Evolutionary conservation across 2,113 vertebrate genomes (phyloP), one percentile per base, ranked within the genome.

Genomic region (Jaculus jaculus): DNA sequence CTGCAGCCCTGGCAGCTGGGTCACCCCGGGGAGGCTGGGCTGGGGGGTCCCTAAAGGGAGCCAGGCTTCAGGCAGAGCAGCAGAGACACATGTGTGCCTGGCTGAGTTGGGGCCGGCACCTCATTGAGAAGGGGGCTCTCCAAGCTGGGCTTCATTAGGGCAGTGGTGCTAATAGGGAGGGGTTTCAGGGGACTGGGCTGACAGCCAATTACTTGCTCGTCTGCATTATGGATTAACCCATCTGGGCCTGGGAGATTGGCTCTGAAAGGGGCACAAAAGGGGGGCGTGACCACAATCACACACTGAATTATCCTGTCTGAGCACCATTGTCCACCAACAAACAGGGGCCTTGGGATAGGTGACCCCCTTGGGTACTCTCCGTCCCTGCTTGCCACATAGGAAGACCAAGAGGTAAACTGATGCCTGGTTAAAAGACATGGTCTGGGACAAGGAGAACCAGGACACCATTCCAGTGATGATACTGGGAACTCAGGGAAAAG

Each of bases 151-250:
- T 98, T 99, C 99, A 99, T 99, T 99, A 99, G 98, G 98, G 96
- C 96, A 97, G 98, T 98, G 98, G 98, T 97, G 97, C 98, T 99
- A 99, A 99, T 98, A 98, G 98, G 98, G 98, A 98, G 94, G 98
- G 98, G 98, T 97, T 97, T 95, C 96, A 90, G 98, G 97, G 97
- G 98, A 96, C 96, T 77, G 96, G 90, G 98, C 98, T 98, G 98
- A 98, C 98, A 98, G 96, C 98, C 97, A 98, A 97, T 98, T 99
- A 98, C 98, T 98, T 98, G 98, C 98, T 98, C 98, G 92, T 98
- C 98, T 99, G 98, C 99, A 99, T 99, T 99, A 99, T 99, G 99
- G 99, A 99, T 99, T 99, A 98, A 98, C 98, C 99, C 99, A 99
- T 99, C 99, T 99, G 99, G 98, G 98, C 94, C 88, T 94, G 97